Conservation (phyloP, 2,888 invertebrate species). For the Sturmia bella region DNA sequence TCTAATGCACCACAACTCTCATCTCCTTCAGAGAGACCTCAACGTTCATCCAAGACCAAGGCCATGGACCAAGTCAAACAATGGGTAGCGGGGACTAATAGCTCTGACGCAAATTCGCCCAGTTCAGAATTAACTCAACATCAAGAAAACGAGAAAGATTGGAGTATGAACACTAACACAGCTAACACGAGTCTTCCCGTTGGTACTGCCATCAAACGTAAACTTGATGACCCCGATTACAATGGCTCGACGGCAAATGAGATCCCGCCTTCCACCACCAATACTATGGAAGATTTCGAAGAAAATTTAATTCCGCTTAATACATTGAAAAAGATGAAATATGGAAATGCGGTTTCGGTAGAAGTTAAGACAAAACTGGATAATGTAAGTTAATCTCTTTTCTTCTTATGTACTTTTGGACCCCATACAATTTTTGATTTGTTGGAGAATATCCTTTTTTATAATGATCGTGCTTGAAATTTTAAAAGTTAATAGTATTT, state of each 20-base stretch:
- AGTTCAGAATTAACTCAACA: conserved; percentile 60
- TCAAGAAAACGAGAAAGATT: conserved; percentile 73
- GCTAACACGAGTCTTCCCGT: conserved; percentile 57
- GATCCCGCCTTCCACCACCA: conserved; percentile 72
- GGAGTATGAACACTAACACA: conserved; percentile 72
- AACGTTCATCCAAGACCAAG: conserved; percentile 86
- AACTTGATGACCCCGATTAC: conserved; percentile 83
- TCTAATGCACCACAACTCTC: conserved; percentile 69
- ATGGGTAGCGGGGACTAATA: conserved; percentile 88
- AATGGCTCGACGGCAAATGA: conserved; percentile 82
- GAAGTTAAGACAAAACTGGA: conserved; percentile 79
- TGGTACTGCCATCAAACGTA: conserved; percentile 80
- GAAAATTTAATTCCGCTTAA: conserved; percentile 82
- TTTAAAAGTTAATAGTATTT: too few species aligned
- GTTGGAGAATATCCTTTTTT: too few species aligned
- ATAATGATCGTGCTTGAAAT: too few species aligned
- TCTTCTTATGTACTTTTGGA: too few species aligned
- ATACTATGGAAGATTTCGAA: conserved; percentile 83
- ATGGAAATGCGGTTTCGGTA: conserved; percentile 78
- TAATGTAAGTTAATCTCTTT: conserved; percentile 69
- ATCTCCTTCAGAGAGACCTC: conserved; percentile 78
- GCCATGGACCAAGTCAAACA: conserved; percentile 92
- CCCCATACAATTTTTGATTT: too few species aligned
- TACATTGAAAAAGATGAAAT: conserved; percentile 83
- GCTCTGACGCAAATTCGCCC: conserved; percentile 72